Base-by-base conservation (phyloP, 1,140 invertebrate species). In the Pseudomyrmex sp. region DNA sequence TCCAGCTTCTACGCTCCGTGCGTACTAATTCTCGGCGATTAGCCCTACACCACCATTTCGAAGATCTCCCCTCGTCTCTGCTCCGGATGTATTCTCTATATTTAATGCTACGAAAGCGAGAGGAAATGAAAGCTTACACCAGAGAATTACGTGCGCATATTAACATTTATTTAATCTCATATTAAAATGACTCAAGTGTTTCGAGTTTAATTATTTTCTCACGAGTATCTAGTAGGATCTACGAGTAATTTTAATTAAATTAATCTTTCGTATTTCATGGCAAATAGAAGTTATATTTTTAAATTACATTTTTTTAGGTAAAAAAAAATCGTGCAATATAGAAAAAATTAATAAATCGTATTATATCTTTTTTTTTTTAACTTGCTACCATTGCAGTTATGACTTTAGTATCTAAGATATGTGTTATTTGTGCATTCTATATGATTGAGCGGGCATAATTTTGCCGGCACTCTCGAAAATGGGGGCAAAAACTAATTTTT, bases 1-100 rank as follows among this genome's bases (percentile, higher is more conserved):
- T 69, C 50, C 9, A 23, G n/a, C 50, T 68, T 77, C 18, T 52
- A 9, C 46, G 20, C 18, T 5, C 20, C 20, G 52, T 20, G 75
- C 20, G 7, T 46, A 26, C 62, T 56, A 69, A 70, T 79, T 58
- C 35, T 46, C 46, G 65, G 35, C 65, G 18, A 70, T 79, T 70
- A 79, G 65, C 65, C 20, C 48, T 77, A n/a, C 8, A 0, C 3
- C 52, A 15, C 18, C 18, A 9, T 56, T 79, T 59, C 52, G 35
- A 26, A 48, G 70, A 70, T 68, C 26, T 44, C 46, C 23, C 44
- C 15, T 23, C 50, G 18, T 68, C 56, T 65, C 65, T 23, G 26
- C 50, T 26, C 23, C 9, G 48, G 35, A 1, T 18, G 18, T 18
- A 13, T 26, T 26, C 15, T 8, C 5, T 20, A 1, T 7, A 0